A percentile compares a stretch with the other conserved stretches of the same genome.
These are phyloP conservation scores for Anorthoa munda DNA, from an alignment of 2,888 invertebrate genomes.

Conservation along the genomic window DNA sequence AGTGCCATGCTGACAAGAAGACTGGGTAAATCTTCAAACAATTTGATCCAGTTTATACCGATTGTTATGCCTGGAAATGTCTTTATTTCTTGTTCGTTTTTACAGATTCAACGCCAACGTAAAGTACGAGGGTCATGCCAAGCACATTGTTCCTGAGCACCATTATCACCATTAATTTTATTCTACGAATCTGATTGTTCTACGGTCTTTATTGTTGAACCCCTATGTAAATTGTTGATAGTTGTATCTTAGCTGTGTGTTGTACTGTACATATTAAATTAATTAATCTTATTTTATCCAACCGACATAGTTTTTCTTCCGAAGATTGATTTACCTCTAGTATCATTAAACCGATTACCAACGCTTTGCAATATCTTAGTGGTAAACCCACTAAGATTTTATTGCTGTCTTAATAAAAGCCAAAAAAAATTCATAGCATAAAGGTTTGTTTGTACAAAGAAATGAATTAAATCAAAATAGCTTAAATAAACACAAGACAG, in stretches of 20 bases:
- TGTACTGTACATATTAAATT: neutral
- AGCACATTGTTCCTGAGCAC: conserved; percentile 64
- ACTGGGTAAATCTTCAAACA: conserved; percentile 26
- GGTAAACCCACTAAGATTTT: too few relatives aligned
- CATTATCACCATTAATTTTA: conserved; percentile 57
- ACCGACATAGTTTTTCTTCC: neutral
- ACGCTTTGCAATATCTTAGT: too few relatives aligned
- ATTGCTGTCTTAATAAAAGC: too few relatives aligned
- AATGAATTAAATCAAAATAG: too few relatives aligned
- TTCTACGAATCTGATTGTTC: conserved; percentile 4
- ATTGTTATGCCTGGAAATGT: neutral
- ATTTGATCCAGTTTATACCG: accelerated
- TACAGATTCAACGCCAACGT: conserved; percentile 76
- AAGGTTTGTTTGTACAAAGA: too few relatives aligned
- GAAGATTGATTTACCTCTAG: neutral
- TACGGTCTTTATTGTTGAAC: conserved; percentile 30
- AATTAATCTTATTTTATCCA: conserved; percentile 4
- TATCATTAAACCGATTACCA: too few relatives aligned
- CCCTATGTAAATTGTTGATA: conserved; percentile 21
- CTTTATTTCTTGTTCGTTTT: neutral
- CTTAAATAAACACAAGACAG: too few relatives aligned
- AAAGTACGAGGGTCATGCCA: conserved; percentile 66
- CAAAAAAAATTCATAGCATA: too few relatives aligned
- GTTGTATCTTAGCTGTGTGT: conserved; percentile 22
- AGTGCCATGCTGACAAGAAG: conserved; percentile 82